Base-by-base conservation (phyloP, 2,888 invertebrate genomes). In the Abrostola tripartita region DNA sequence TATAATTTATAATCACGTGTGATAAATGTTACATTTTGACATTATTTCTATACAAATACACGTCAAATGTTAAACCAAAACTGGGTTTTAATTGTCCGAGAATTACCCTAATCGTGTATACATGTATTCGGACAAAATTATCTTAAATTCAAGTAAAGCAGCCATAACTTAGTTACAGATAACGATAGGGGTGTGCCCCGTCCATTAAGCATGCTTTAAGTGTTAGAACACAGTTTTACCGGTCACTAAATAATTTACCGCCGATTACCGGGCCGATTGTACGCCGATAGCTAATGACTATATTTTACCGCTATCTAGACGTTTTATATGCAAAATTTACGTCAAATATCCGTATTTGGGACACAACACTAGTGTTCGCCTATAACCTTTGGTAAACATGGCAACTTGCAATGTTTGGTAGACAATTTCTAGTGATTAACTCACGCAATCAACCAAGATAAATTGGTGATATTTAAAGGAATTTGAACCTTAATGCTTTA, bases 361-460 rank as follows among this genome's bases (percentile, higher is more conserved):
- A 10, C 8, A 47, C 40, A 74, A 74, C 70, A 38, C 12, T 47
- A 47, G 24, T 24, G 44, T 47, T 47, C 24, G 9, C 6, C 9
- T 24, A 74, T 74, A 61, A 74, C 47, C 71, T 56, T 51, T 65
- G 10, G 67, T 57, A 57, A 66, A 67, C 68, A 69, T 57, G 55
- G 49, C 65, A 58, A 38, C 42, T 42, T 41, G 61, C 51, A 50
- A 11, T 71, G 40, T 76, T 76, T 65, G 40, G 56, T 61, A 63
- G 60, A 79, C 71, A 76, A 78, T 77, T 67, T 72, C 73, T 56
- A 73, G 54, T 65, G 76, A 79, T 76, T 67, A 74, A 64, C 65
- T 63, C 7, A 1, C 44, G 42, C 41, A 12, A 59, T 68, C 37
- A 58, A 36, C 52, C 12, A 24, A 8, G 40, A 55, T 38, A 41